Evolutionary conservation across 2,113 vertebrate genomes (phyloP), one percentile per base, ranked within the genome.

Genomic region (Podiceps cristatus): DNA sequence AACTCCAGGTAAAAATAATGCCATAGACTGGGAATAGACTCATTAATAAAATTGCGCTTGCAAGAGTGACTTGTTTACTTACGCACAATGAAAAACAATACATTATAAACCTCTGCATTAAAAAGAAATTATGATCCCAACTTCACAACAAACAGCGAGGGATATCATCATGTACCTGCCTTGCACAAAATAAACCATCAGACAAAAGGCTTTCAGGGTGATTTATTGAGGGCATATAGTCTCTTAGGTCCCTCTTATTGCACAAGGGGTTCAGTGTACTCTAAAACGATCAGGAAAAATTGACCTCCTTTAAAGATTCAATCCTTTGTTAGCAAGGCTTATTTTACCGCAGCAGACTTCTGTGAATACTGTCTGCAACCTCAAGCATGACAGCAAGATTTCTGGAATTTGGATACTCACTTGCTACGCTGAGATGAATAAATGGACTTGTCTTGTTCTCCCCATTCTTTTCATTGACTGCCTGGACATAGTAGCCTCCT

Each of bases 381-480:
- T 22, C 42, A 20, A 20, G 13, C 3, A 52, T 8, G 9, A 33
- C 27, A 58, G 37, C 25, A 18, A 6, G 2, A 7, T 31, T 20
- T 18, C 28, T 8, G 23, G 55, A 44, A 18, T 42, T 33, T 42
- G 17, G 22, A 2, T 89, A 98, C 98, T 98, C 98, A 99, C 99
- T 91, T 76, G 98, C 93, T 52, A 99, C 13, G 22, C 96, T 98
- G 97, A 99, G 97, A 76, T 98, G 98, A 75, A 99, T 81, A 29
- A 98, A 97, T 0, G 98, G 98, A 72, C 99, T 99, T 5, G 98
- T 99, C 97, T 98, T 99, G 91, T 98, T 99, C 97, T 99, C 99
- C 6, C 99, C 99, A 0, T 98, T 99, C 95, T 98, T 98, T 91
- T 99, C 99, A 4, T 99, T 99, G 78, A 99, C 99, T 0, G 99